Base-by-base conservation (phyloP, 1,140 invertebrate genomes). In the Micrasema minimum region DNA sequence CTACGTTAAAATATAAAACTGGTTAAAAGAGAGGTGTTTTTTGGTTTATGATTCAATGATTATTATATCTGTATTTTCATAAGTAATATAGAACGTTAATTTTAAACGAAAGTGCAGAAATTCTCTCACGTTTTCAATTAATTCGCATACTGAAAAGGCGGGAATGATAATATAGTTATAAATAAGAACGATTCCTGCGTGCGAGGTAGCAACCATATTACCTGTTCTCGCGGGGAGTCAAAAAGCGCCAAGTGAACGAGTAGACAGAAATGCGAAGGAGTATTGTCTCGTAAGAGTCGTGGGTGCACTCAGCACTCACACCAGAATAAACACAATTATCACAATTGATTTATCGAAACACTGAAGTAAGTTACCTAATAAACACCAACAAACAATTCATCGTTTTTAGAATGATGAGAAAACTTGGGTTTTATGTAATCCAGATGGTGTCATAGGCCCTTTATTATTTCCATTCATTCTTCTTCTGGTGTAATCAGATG, bases 171-270 rank as follows among this genome's bases (percentile, higher is more conserved):
- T 31, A 10, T 31, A 14, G 26, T 6, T 23, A 23, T 16, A 45
- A 26, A 37, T 61, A 61, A 31, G 2, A n/a, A n/a, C n/a, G 12
- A 61, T 61, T 43, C 18, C 1, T 23, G 57, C 57, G 22, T 18
- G 41, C 16, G 57, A 35, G 38, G 57, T 43, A 61, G 57, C 57
- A 12, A 22, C 57, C 57, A 22, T 41, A n/a, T n/a, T n/a, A 43
- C 57, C 57, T 61, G 57, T 61, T 61, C 57, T 61, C 57, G 41
- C 57, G 57, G 57, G 51, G 35, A 16, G 57, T 61, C 57, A 61
- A 43, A 22, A 38, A 12, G 14, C 57, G 37, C 38, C 20, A 14
- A 51, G 50, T 51, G 50, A 46, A 46, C 43, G 16, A 55, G 51
- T 31, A 31, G n/a, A 35, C 51, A 55, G 22, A 55, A 55, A 55